phyloP scores from a whole-genome alignment of 2,888 invertebrate genomes.

The Noctua janthina region DNA sequence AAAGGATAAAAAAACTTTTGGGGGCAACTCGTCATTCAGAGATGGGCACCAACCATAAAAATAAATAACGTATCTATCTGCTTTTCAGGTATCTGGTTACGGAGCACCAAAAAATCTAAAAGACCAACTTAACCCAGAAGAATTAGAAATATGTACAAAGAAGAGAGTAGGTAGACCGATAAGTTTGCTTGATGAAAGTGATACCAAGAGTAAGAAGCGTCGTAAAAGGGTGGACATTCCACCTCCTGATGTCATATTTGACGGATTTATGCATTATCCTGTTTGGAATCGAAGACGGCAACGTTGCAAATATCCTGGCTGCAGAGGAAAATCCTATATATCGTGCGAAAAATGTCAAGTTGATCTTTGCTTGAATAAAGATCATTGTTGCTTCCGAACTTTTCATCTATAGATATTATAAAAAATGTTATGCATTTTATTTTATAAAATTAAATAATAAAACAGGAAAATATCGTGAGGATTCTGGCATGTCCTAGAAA shows the following conservation, averaged over 20 bases:
- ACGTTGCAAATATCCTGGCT: not conserved
- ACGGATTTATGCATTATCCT: slow-evolving; percentile 18
- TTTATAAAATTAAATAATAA: not conserved
- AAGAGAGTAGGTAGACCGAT: not conserved
- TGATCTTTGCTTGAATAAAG: slow-evolving; percentile 21
- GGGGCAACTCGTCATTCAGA: not conserved
- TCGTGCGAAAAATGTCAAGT: slow-evolving; percentile 24
- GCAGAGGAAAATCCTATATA: not conserved
- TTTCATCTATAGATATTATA: slow-evolving; percentile 5
- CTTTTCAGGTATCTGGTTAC: slow-evolving; percentile 3
- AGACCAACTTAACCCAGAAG: not conserved
- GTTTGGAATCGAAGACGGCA: slow-evolving; percentile 13
- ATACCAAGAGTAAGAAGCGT: not conserved
- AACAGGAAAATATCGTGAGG: not conserved
- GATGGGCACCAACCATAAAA: not conserved
- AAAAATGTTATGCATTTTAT: not conserved
- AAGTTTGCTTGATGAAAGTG: too few species aligned
- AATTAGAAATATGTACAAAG: not conserved
- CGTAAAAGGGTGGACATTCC: not conserved
- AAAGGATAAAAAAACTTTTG: not conserved
- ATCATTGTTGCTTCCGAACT: slow-evolving; percentile 3
- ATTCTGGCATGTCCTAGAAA: not conserved
- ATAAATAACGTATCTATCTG: not conserved
- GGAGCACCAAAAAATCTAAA: not conserved
- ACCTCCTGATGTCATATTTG: not conserved